Conservation (phyloP, 1,140 invertebrate genomes). For the Brachionus rotundiformis region DNA sequence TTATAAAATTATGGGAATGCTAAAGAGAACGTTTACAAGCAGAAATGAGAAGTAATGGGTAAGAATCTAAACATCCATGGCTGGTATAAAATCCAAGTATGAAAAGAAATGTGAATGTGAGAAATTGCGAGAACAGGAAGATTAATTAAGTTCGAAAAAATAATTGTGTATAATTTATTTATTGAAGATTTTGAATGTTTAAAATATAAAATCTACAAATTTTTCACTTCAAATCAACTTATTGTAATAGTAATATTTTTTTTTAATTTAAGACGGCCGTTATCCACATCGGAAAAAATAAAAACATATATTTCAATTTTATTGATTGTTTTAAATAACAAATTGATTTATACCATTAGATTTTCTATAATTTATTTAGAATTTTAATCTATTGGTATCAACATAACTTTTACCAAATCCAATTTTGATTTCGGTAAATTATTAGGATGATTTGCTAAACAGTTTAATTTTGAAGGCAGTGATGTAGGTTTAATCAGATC, state of each 20-base stretch:
- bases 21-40: no score
- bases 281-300: neutral
- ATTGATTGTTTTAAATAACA: slow-evolving; percentile 7
- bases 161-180: no score
- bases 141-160: no score
- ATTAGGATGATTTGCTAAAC: neutral
- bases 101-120: no score
- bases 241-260: no score
- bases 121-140: no score
- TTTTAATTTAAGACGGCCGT: neutral
- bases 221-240: neutral
- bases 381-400: slow-evolving; percentile 25
- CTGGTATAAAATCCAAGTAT: no score
- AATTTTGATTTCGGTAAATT: neutral
- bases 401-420: neutral
- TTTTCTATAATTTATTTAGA: neutral
- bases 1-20: no score
- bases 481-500: neutral
- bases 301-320: slow-evolving; percentile 13
- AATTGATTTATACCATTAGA: neutral
- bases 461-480: neutral
- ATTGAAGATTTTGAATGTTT: neutral
- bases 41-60: no score
- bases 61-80: no score
- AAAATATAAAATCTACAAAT: neutral